Conservation (phyloP, 2,113 vertebrate species). For the Amia ocellicauda region DNA sequence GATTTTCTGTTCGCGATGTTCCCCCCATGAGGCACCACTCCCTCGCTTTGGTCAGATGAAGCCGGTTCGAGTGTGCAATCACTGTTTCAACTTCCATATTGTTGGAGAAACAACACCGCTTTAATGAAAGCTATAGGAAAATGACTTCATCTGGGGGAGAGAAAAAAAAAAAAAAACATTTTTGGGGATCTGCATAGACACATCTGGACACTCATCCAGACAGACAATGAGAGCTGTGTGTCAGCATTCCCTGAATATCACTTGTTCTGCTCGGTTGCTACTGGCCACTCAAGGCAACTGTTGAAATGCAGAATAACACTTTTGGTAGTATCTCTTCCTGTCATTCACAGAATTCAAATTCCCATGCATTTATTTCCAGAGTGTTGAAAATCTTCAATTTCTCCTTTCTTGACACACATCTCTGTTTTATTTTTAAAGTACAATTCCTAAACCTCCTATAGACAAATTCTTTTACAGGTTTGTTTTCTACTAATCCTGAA, state of each 20-base stretch:
- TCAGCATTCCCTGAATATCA: background rate
- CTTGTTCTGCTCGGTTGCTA: background rate
- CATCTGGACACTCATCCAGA: background rate
- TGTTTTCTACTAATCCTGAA: no score
- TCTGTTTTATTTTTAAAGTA: no score
- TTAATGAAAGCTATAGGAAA: slow-evolving; percentile 4
- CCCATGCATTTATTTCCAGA: no score
- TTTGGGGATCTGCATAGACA: background rate
- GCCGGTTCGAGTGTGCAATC: slow-evolving; percentile 56
- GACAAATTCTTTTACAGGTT: no score
- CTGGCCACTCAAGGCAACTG: background rate
- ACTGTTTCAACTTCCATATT: slow-evolving; percentile 56
- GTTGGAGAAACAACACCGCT: slow-evolving; percentile 17
- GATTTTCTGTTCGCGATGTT: slow-evolving; percentile 69
- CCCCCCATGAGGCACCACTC: slow-evolving; percentile 31
- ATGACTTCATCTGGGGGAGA: background rate
- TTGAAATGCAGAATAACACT: background rate
- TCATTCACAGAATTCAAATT: no score
- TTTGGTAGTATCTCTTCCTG: background rate
- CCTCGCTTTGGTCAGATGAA: slow-evolving; percentile 42
- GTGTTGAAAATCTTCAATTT: no score
- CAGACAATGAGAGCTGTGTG: background rate
- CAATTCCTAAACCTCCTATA: no score
- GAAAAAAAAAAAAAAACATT: slow-evolving; percentile 8
- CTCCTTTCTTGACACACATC: no score